These are phyloP conservation scores for Chlamydotis undulata DNA, from an alignment of 2,113 vertebrate species.

Conservation along the genomic window DNA sequence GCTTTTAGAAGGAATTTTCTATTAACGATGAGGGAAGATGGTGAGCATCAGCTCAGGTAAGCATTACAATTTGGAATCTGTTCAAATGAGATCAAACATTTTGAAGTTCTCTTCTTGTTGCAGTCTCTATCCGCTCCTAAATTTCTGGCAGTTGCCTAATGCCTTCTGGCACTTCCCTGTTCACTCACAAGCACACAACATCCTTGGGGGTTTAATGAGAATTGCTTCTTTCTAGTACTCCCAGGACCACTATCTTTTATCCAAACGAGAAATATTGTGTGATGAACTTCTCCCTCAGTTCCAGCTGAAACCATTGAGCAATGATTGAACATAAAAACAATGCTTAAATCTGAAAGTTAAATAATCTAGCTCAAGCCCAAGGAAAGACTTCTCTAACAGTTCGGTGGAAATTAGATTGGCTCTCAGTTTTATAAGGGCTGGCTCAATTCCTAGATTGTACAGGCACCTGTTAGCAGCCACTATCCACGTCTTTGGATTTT, in stretches of 20 bases:
- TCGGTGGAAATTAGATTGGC: constrained; percentile 37
- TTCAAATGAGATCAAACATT: constrained; percentile 27
- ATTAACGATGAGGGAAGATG: background rate
- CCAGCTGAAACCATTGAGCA: background rate
- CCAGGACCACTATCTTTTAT: background rate
- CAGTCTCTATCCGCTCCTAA: constrained; percentile 13
- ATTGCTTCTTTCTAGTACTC: background rate
- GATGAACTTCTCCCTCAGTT: background rate
- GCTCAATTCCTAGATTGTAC: constrained; percentile 17
- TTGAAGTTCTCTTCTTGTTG: background rate
- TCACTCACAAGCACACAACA: background rate
- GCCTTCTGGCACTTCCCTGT: constrained; percentile 7
- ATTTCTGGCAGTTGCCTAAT: constrained; percentile 12
- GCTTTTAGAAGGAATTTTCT: background rate
- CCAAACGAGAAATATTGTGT: background rate
- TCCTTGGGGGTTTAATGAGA: background rate
- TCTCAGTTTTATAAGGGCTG: background rate
- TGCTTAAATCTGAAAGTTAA: constrained; percentile 7
- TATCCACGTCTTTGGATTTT: constrained; percentile 46
- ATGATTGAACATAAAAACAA: background rate
- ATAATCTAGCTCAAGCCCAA: background rate
- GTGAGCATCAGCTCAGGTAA: constrained; percentile 20
- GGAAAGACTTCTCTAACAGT: background rate
- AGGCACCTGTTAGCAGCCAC: constrained; percentile 51
- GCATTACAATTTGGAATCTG: background rate